Evolutionary conservation across 2,113 vertebrate genomes (phyloP), one percentile per base, ranked within the genome.

Genomic region (Paramisgurnus dabryanus): DNA sequence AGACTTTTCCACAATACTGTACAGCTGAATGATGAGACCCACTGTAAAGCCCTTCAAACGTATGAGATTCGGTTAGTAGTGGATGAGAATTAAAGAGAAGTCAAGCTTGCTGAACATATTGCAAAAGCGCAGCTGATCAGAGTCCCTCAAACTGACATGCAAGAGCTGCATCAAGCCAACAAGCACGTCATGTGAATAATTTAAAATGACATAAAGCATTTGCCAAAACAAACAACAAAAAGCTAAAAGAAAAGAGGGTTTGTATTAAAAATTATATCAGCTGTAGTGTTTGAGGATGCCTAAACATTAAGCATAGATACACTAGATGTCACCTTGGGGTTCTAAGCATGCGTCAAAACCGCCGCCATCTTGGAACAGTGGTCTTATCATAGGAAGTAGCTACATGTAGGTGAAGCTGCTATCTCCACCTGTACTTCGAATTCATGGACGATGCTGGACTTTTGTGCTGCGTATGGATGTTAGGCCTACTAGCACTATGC

Each of bases 181-280:
- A 77, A 49, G 61, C 67, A 76, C 17, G 61, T 47, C 65, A 77
- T 61, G 13, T 22, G 17, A 43, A 50, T 55, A 10, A 75, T 43
- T 41, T 43, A 8, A 5, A 12, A 58, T 72, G 61, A 17, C 66
- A 67, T 67, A 73, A 67, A 61, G 40, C 71, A 45, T 60, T 45
- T 41, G 50, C 22, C 15, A 15, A 65, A 18, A 4, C 3, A 60
- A n/a, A 69, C 12, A 76, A 73, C 10, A 41, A 39, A 60, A 27
- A 74, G 45, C 8, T 39, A 0, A 39, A 40, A 8, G 22, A 22
- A 22, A 22, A 22, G 22, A 22, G 7, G 18, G 64, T 22, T 18
- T 40, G 3, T 22, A 22, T 4, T 4, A 53, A 65, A 49, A 53
- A 10, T 13, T 22, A 40, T 39, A 49, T 50, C 18, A 65, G 47